phyloP scores from a whole-genome alignment of 2,888 invertebrate species.

The Andrena fulva region DNA sequence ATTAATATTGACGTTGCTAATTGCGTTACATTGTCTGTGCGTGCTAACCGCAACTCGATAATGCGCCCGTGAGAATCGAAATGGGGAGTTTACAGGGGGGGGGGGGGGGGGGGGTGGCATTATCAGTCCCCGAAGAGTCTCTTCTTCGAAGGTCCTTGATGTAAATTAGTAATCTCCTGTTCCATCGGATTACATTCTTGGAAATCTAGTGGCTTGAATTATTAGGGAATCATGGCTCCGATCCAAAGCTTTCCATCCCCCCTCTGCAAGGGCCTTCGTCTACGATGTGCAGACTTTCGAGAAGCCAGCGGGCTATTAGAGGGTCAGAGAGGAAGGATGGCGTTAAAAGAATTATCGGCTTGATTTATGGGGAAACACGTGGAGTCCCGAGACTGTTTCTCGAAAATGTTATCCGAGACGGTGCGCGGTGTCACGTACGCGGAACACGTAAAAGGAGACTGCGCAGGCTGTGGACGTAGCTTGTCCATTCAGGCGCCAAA shows the following conservation, averaged over 20 bases:
- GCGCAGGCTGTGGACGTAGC: constrained; percentile 3
- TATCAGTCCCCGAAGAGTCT: not conserved
- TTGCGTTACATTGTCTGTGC: constrained; percentile 58
- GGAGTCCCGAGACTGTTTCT: not conserved
- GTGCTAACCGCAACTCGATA: constrained; percentile 54
- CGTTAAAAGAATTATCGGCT: constrained; percentile 54
- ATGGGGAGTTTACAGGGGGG: not conserved
- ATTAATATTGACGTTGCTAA: constrained; percentile 69
- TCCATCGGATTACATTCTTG: not conserved
- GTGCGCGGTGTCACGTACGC: constrained; percentile 27
- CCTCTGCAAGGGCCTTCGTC: not conserved
- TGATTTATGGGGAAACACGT: constrained; percentile 48
- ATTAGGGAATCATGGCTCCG: not conserved
- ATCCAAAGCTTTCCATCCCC: not conserved
- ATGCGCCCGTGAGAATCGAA: constrained; percentile 20
- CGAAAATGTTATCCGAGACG: constrained; percentile 45
- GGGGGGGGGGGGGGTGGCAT: not conserved
- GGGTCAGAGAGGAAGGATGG: not conserved
- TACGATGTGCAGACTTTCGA: not conserved
- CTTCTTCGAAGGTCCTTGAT: not conserved
- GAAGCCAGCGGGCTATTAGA: not conserved
- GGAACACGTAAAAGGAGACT: constrained; percentile 8
- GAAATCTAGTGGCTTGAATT: not conserved
- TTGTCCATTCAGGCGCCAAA: not conserved
- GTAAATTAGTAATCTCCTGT: not conserved